Conservation (phyloP, 2,797 vertebrate genomes). For the Falco biarmicus region DNA sequence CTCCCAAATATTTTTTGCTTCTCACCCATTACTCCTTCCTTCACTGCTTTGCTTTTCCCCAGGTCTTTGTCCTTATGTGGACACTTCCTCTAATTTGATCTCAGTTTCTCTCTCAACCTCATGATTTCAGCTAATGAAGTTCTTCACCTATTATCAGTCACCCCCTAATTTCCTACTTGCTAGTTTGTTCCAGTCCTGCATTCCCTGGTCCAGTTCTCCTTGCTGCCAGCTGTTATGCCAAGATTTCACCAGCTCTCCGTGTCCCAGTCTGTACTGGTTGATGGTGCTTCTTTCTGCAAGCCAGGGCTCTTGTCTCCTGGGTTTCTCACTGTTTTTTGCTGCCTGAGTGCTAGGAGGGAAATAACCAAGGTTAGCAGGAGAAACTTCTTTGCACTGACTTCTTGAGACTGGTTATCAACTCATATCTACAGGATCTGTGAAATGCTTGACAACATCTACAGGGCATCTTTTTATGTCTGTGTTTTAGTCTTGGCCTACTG, state of each 20-base stretch:
- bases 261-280: rapidly evolving
- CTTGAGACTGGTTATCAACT: neutral
- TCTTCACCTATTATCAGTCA: neutral
- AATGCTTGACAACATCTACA: neutral
- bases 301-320: neutral
- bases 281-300: neutral
- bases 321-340: neutral
- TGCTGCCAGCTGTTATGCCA: neutral
- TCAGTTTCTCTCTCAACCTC: neutral
- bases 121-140: neutral
- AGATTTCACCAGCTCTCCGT: neutral
- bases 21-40: neutral
- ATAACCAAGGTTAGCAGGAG: neutral
- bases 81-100: neutral
- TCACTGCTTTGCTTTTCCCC: rapidly evolving
- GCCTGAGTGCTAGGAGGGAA: neutral
- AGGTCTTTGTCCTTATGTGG: neutral
- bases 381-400: neutral
- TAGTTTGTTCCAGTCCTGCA: neutral
- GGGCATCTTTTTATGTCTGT: neutral
- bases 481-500: neutral
- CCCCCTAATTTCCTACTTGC: neutral
- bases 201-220: neutral
- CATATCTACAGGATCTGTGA: neutral
- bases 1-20: neutral